Evolutionary conservation across 2,113 vertebrate species (phyloP).

Genomic region (Petaurus breviceps): DNA sequence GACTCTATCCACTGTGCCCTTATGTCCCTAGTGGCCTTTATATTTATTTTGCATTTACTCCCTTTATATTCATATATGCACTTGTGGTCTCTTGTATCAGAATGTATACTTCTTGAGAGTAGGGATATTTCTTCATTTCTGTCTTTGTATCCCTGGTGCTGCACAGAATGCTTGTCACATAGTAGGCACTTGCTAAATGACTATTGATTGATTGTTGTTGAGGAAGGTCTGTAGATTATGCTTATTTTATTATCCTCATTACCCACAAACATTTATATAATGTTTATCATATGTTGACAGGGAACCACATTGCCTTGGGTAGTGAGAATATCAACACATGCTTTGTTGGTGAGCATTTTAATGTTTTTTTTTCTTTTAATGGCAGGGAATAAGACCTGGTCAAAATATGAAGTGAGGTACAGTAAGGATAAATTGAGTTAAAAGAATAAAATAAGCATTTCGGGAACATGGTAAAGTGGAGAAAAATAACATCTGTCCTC

Average conservation of each 20-base stretch:
- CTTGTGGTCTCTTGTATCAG: background rate
- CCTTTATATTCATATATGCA: background rate
- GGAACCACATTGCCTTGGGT: background rate
- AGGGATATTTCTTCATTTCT: background rate
- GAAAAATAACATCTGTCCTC: background rate
- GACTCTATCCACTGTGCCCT: no score
- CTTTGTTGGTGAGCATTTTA: background rate
- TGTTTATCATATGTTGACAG: background rate
- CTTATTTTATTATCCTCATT: background rate
- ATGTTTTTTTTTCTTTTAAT: background rate
- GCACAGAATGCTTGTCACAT: background rate
- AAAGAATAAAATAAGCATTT: background rate
- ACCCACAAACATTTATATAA: background rate
- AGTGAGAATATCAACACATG: background rate
- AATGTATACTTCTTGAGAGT: background rate
- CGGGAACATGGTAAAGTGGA: background rate
- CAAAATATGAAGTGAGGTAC: background rate
- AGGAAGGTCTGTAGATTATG: background rate
- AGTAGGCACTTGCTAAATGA: background rate
- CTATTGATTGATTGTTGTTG: background rate
- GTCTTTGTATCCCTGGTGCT: background rate
- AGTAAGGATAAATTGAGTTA: background rate
- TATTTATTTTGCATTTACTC: background rate
- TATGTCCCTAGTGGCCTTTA: no score
- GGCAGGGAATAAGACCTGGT: background rate